phyloP scores from a whole-genome alignment of 2,797 vertebrate species.

The Cephalopachus bancanus region DNA sequence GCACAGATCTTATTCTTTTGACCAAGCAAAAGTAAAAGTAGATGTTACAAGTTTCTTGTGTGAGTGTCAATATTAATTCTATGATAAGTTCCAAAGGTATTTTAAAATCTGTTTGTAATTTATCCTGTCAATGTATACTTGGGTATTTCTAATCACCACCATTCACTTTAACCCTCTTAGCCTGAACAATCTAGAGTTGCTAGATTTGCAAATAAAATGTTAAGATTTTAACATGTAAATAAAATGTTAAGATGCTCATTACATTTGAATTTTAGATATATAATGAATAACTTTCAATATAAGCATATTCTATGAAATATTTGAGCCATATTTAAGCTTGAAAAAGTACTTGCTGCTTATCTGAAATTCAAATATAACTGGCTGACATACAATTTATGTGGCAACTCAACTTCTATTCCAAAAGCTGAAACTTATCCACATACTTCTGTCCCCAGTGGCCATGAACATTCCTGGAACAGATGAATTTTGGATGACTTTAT shows the following conservation, averaged over 20 bases:
- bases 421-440: background rate
- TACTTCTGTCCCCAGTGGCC: background rate
- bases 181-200: background rate
- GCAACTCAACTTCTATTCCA: background rate
- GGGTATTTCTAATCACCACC: background rate
- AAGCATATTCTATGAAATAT: background rate
- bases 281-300: background rate
- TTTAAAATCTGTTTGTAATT: slow-evolving; percentile 12
- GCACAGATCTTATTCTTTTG: background rate
- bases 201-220: background rate
- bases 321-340: background rate
- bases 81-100: background rate
- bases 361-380: background rate
- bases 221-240: background rate
- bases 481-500: slow-evolving; percentile 1
- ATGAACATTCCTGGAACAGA: background rate
- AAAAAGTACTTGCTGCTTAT: background rate
- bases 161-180: background rate
- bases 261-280: slow-evolving; percentile 7
- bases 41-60: background rate
- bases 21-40: background rate
- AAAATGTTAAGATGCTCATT: background rate
- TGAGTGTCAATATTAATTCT: background rate
- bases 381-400: background rate
- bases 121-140: background rate